Percentiles rank a stretch among this genome's conserved stretches.
Evolutionary conservation across 2,888 invertebrate species (phyloP).

Genomic region (Rapana venosa): DNA sequence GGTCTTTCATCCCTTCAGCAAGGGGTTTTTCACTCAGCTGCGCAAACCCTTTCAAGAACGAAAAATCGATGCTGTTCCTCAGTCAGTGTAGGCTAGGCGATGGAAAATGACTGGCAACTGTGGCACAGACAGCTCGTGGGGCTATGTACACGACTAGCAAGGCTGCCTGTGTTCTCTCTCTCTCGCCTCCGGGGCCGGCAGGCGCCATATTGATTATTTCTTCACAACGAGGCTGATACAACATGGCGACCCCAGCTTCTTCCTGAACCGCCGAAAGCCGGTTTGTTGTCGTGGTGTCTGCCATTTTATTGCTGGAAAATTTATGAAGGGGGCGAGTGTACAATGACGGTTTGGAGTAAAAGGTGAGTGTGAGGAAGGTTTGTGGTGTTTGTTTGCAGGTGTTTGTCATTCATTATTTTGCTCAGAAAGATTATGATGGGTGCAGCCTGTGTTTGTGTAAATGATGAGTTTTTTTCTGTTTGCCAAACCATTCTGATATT

Average conservation of each 20-base stretch:
- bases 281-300: background rate
- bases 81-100: background rate
- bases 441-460: no score
- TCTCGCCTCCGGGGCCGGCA: background rate
- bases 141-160: no score
- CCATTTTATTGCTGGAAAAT: background rate
- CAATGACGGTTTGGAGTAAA: background rate
- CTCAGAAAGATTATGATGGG: no score
- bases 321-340: no score
- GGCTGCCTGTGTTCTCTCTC: no score
- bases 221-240: slow-evolving; percentile 4
- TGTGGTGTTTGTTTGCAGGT: no score
- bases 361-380: background rate
- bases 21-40: background rate
- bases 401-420: no score
- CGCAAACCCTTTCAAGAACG: background rate
- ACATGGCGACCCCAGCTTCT: background rate
- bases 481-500: no score
- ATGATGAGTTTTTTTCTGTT: no score
- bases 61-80: slow-evolving; percentile 3
- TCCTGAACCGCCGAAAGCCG: background rate
- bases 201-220: slow-evolving; percentile 10
- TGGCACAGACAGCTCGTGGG: no score
- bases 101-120: no score
- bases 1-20: background rate